Conservation (phyloP, 2,113 vertebrate genomes). For the Pseudorectes ferrugineus region DNA sequence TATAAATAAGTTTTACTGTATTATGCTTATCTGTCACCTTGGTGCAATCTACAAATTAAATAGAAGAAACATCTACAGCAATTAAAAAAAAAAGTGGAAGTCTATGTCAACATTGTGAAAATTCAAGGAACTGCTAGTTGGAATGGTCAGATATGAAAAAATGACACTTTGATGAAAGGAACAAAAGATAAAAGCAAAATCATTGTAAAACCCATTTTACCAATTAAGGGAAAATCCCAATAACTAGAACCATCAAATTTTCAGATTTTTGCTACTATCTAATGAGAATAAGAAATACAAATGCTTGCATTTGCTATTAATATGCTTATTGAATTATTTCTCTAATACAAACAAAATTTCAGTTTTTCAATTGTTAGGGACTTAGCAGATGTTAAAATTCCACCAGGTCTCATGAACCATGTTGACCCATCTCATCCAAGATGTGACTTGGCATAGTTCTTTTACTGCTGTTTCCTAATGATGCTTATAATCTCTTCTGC, state of each 20-base stretch:
- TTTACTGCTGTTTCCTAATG: background rate
- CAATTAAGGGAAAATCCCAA: background rate
- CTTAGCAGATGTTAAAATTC: background rate
- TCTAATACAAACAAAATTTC: background rate
- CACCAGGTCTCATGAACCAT: background rate
- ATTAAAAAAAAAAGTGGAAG: background rate
- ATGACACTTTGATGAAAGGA: conserved; percentile 10
- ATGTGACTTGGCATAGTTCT: background rate
- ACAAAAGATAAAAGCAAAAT: background rate
- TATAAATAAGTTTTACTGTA: background rate
- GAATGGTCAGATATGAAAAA: conserved; percentile 41
- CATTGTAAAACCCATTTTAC: background rate
- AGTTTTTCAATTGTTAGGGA: background rate
- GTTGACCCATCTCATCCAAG: background rate
- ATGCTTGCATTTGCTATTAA: background rate
- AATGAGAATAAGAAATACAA: background rate
- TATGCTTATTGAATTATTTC: background rate
- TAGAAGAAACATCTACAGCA: background rate
- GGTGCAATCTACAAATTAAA: background rate
- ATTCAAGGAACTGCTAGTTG: background rate
- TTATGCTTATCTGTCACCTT: background rate
- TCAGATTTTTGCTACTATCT: background rate
- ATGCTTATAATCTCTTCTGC: background rate
- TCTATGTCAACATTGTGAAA: background rate
- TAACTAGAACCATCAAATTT: background rate